phyloP scores from a whole-genome alignment of 2,113 vertebrate species.

The Haliaeetus leucogaster region DNA sequence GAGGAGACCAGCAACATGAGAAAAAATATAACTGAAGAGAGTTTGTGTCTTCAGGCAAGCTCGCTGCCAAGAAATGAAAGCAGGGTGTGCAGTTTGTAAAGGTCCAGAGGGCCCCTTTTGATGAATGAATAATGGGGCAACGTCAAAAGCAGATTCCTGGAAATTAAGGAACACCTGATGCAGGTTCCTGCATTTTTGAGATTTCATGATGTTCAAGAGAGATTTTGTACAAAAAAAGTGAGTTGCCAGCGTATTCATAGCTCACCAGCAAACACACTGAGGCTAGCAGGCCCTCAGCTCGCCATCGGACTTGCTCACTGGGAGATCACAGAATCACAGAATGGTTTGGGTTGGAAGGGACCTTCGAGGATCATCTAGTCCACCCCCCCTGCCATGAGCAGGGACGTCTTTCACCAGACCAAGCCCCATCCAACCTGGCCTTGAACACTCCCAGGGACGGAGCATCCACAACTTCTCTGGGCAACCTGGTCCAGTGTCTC shows the following conservation, averaged over 20 bases:
- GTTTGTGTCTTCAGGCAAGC: neutral
- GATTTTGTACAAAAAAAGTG: neutral
- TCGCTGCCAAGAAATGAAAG: neutral
- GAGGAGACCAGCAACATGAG: neutral
- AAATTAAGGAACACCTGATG: neutral
- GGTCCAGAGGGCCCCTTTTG: neutral
- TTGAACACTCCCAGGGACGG: neutral
- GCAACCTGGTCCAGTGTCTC: neutral
- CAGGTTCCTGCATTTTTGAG: neutral
- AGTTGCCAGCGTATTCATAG: neutral
- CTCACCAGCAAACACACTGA: neutral
- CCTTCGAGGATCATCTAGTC: neutral
- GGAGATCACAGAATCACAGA: neutral
- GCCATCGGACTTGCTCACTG: neutral
- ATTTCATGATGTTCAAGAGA: neutral
- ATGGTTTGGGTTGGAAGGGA: neutral
- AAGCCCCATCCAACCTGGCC: neutral
- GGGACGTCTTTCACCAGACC: neutral
- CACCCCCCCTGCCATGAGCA: neutral
- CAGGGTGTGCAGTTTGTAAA: neutral
- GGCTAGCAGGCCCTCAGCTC: fast-evolving
- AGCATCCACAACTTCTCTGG: neutral
- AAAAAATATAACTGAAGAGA: neutral
- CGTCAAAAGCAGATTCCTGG: neutral
- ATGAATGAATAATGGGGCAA: neutral